Conservation (phyloP, 2,797 vertebrate genomes). For the Lagorchestes hirsutus region DNA sequence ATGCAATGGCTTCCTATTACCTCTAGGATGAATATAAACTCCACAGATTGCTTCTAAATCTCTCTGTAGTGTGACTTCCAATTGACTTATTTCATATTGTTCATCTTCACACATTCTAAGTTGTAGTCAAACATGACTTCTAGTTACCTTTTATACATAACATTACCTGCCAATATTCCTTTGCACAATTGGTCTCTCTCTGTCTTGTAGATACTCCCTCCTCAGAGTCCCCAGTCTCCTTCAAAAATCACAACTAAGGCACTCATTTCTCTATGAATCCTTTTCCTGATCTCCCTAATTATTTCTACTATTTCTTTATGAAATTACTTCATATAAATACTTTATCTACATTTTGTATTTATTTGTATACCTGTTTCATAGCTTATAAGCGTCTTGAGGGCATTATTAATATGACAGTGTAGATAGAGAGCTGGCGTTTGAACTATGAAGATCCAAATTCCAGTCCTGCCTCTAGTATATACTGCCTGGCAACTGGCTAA, state of each 20-base stretch:
- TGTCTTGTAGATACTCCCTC: background rate
- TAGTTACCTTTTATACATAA: background rate
- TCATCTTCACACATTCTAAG: background rate
- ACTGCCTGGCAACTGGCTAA: background rate
- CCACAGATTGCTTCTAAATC: background rate
- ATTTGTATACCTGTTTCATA: background rate
- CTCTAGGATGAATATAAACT: background rate
- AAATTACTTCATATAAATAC: background rate
- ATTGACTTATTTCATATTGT: background rate
- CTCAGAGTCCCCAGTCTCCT: background rate
- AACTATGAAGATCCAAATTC: background rate
- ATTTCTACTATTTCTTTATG: background rate
- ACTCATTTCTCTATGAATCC: background rate
- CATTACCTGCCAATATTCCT: background rate
- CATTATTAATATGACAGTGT: background rate
- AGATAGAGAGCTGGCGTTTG: background rate
- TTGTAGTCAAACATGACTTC: background rate
- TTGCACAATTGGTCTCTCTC: background rate
- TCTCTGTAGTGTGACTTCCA: background rate
- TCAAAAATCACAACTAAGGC: background rate
- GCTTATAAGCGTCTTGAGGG: background rate
- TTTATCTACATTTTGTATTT: background rate
- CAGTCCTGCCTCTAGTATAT: background rate
- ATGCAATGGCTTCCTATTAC: background rate
- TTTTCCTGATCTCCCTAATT: background rate